phyloP scores from a whole-genome alignment of 2,113 vertebrate species.

The Brienomyrus longianalis region DNA sequence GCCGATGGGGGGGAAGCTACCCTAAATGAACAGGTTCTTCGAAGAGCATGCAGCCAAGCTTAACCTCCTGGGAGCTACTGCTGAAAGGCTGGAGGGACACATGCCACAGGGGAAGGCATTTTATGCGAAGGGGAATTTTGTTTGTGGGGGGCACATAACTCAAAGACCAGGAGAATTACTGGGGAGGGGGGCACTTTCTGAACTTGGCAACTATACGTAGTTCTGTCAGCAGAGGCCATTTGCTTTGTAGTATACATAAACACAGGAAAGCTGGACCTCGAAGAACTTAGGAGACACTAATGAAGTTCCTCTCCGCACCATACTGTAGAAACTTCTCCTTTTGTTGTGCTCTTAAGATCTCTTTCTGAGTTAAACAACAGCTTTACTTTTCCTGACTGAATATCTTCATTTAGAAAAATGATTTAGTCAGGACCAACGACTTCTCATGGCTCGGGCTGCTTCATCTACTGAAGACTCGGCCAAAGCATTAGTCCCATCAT shows the following conservation, averaged over 20 bases:
- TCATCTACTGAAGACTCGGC: background rate
- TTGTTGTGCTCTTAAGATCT: background rate
- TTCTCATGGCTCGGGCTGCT: background rate
- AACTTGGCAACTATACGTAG: background rate
- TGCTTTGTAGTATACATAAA: background rate
- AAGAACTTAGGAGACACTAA: background rate
- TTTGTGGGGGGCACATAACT: background rate
- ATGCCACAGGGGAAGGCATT: background rate
- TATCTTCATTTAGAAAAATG: background rate
- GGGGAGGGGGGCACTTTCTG: background rate
- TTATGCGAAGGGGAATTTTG: background rate
- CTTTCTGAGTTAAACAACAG: background rate
- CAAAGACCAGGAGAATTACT: background rate
- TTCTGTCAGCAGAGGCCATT: background rate
- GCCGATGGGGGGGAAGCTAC: background rate
- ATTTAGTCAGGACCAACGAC: background rate
- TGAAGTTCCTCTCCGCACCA: background rate
- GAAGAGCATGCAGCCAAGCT: background rate
- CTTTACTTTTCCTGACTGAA: background rate
- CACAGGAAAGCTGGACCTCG: background rate
- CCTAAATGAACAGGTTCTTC: background rate
- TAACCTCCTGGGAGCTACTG: background rate
- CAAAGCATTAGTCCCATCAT: background rate
- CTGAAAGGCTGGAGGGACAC: background rate
- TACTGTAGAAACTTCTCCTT: background rate